Evolutionary conservation across 1,140 invertebrate genomes (phyloP), one percentile per base, ranked within the genome.

Genomic region (Bombus consobrinus): DNA sequence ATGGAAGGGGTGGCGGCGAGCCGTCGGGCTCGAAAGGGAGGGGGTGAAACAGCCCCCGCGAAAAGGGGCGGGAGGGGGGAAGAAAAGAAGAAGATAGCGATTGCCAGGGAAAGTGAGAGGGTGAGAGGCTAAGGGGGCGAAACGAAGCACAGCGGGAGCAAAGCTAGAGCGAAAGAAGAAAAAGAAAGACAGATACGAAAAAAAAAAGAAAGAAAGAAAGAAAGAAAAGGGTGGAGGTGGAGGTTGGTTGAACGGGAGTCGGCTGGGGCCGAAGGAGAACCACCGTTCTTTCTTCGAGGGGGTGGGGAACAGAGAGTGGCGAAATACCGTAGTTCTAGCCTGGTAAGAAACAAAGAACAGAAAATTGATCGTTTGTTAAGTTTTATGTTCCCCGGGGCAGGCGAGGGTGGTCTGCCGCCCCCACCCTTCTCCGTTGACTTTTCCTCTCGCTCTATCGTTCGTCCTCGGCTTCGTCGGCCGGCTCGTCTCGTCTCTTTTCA

Each of bases 341-440:
- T 90, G 92, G 91, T 93, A 94, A 93, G 92, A 94, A 94, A 94
- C 93, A 94, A 94, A 94, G 93, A 94, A 92, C 91, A 93, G 93
- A 94, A 94, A 94, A 93, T 94, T 94, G 93, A 94, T 94, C 94
- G 94, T 94, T 94, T 94, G 93, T 94, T 94, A 94, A 94, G 93
- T 94, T 94, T 94, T 93, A 94, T 94, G 91, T 93, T 92, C 90
- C 87, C 89, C 89, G 88, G 43, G 88, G 80, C 83, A 86, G 72
- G 77, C 81, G 82, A 85, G 72, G 86, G 69, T 90, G 81, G 80
- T 87, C 72, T 76, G 79, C 25, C 22, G 18, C 41, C 71, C n/a
- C n/a, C 47, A 39, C 47, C 10, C 62, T 34, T 25, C n/a, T 62
- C 59, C 28, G 28, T 28, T n/a, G 59, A 62, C 34, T 32, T 32